Evolutionary conservation across 2,113 vertebrate genomes (phyloP).

Genomic region (Mandrillus leucophaeus): DNA sequence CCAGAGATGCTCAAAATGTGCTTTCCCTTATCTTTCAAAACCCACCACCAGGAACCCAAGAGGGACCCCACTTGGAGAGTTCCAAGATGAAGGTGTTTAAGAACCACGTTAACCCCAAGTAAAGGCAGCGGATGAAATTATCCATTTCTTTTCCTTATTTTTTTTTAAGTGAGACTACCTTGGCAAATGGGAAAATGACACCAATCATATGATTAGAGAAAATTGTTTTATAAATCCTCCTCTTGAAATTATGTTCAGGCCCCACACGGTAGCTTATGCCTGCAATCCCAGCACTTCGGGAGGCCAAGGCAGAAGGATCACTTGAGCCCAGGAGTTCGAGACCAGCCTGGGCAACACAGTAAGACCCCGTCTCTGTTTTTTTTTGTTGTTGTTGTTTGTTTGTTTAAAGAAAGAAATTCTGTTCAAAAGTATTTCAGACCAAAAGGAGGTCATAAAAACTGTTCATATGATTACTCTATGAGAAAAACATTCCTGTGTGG

Average conservation of each 20-base stretch:
- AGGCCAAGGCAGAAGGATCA: too few species aligned
- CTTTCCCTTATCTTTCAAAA: not conserved
- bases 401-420: not conserved
- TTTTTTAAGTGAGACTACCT: not conserved
- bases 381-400: too few species aligned
- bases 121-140: not conserved
- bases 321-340: too few species aligned
- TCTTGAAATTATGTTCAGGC: not conserved
- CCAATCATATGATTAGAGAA: not conserved
- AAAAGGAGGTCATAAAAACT: not conserved
- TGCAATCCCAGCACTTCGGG: too few species aligned
- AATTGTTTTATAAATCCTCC: not conserved
- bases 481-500: not conserved
- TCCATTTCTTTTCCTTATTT: not conserved
- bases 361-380: too few species aligned
- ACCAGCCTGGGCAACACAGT: too few species aligned
- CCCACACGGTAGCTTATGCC: too few species aligned
- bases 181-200: not conserved
- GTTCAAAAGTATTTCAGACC: not conserved
- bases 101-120: not conserved
- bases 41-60: not conserved
- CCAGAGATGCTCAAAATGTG: rapidly evolving
- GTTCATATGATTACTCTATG: not conserved
- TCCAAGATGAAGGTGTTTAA: not conserved
- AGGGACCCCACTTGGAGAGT: not conserved